A percentile compares a stretch with the other conserved stretches of the same genome.
Evolutionary conservation across 2,113 vertebrate genomes (phyloP).

Genomic region (Amphiprion percula): DNA sequence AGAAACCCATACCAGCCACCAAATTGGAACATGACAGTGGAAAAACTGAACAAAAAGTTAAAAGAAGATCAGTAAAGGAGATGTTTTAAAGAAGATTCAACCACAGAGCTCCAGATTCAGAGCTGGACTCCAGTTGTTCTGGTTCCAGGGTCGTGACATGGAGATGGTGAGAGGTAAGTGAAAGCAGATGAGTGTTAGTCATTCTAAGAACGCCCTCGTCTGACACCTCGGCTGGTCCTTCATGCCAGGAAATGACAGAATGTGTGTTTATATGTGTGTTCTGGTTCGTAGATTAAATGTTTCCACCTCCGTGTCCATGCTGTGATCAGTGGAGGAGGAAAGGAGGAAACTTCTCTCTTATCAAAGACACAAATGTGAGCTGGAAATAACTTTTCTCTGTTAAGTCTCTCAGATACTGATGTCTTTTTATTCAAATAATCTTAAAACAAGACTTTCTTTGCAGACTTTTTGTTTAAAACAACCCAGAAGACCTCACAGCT

Average conservation of each 20-base stretch:
- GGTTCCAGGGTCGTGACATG: constrained; percentile 48
- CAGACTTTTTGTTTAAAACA: constrained; percentile 1
- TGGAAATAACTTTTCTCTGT: not conserved
- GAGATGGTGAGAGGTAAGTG: constrained; percentile 51
- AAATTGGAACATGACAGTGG: too few relatives aligned
- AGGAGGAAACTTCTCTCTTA: not conserved
- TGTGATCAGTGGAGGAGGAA: not conserved
- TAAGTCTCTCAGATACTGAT: not conserved
- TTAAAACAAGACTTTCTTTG: not conserved
- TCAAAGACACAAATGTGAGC: not conserved
- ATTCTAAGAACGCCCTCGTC: constrained; percentile 6
- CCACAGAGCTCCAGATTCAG: not conserved
- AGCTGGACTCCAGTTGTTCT: not conserved
- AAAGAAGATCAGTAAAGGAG: too few relatives aligned
- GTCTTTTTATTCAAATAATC: not conserved
- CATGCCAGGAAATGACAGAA: constrained; percentile 41
- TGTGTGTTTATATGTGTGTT: not conserved
- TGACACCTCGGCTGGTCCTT: constrained; percentile 33
- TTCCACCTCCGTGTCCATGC: not conserved
- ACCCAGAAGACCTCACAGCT: constrained; percentile 17
- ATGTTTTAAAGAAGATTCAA: not conserved
- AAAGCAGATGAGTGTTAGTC: constrained; percentile 65
- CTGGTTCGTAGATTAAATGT: not conserved
- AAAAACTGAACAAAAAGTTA: too few relatives aligned
- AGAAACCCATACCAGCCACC: too few relatives aligned